phyloP scores from a whole-genome alignment of 1,140 invertebrate genomes.

The Tribolium castaneum region DNA sequence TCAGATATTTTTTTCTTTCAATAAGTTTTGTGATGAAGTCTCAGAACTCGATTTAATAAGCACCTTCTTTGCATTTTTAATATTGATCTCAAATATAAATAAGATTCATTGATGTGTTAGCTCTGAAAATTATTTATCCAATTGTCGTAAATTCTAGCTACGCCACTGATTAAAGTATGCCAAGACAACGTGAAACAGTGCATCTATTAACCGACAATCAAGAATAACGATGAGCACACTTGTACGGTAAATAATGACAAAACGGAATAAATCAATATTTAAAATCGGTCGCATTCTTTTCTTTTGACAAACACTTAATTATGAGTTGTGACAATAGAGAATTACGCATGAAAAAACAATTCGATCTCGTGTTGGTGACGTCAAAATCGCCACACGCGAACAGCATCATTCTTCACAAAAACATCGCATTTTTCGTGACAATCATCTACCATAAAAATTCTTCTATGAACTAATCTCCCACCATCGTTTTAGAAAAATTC shows the following conservation, averaged over 20 bases:
- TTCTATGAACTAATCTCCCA: not conserved
- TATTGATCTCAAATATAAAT: too few species aligned
- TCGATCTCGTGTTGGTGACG: not conserved
- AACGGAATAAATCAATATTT: not conserved
- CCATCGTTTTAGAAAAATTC: constrained; percentile 2
- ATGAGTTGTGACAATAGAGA: not conserved
- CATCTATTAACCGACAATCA: not conserved
- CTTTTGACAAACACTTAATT: not conserved
- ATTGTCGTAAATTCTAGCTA: too few species aligned
- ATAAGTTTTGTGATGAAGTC: too few species aligned
- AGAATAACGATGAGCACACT: not conserved
- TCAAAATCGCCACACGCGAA: not conserved
- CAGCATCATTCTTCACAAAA: not conserved
- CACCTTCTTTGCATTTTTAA: too few species aligned
- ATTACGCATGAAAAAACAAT: not conserved
- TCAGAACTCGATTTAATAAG: too few species aligned
- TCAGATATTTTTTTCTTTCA: too few species aligned
- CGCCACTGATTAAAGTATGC: too few species aligned
- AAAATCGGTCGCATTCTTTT: not conserved
- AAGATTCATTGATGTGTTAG: too few species aligned
- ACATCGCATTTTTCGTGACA: not conserved
- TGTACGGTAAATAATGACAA: not conserved
- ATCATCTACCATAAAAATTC: constrained; percentile 1
- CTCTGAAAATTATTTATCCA: too few species aligned
- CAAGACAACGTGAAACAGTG: too few species aligned